A percentile compares a stretch with the other conserved stretches of the same genome.
These are phyloP conservation scores for Drosophila peninsularis DNA, from an alignment of 2,888 invertebrate genomes.

Conservation along the genomic window DNA sequence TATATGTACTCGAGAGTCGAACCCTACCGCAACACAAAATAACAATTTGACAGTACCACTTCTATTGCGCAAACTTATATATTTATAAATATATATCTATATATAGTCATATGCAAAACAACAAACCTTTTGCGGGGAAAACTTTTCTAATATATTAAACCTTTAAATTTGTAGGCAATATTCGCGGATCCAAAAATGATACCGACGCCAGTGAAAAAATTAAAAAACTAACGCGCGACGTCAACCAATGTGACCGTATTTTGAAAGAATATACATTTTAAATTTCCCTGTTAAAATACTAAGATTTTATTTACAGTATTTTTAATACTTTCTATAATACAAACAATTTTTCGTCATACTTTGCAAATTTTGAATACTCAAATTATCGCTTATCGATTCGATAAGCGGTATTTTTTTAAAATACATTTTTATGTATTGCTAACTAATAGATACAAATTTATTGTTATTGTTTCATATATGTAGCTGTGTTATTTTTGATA, in stretches of 20 bases:
- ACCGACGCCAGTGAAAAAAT: constrained; percentile 68
- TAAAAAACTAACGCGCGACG: constrained; percentile 66
- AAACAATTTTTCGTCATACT: background rate
- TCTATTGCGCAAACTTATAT: background rate
- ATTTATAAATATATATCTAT: background rate
- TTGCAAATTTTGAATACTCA: background rate
- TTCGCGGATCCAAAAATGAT: constrained; percentile 13
- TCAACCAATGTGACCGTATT: constrained; percentile 36
- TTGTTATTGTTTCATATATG: too few relatives aligned
- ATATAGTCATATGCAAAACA: background rate
- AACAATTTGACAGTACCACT: background rate
- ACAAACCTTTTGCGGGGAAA: constrained; percentile 55
- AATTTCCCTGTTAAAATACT: constrained; percentile 6
- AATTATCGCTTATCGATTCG: too few relatives aligned
- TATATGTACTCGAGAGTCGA: constrained; percentile 46
- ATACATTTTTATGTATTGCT: too few relatives aligned
- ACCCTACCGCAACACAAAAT: constrained; percentile 72
- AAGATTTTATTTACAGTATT: background rate
- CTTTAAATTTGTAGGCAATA: constrained; percentile 8
- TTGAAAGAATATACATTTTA: background rate
- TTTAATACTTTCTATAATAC: background rate
- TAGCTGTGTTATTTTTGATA: too few relatives aligned
- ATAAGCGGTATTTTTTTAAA: too few relatives aligned
- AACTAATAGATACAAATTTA: too few relatives aligned
- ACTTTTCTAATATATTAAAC: constrained; percentile 2